These are phyloP conservation scores for Cheilosia impressa DNA, from an alignment of 2,888 invertebrate genomes.

Conservation along the genomic window DNA sequence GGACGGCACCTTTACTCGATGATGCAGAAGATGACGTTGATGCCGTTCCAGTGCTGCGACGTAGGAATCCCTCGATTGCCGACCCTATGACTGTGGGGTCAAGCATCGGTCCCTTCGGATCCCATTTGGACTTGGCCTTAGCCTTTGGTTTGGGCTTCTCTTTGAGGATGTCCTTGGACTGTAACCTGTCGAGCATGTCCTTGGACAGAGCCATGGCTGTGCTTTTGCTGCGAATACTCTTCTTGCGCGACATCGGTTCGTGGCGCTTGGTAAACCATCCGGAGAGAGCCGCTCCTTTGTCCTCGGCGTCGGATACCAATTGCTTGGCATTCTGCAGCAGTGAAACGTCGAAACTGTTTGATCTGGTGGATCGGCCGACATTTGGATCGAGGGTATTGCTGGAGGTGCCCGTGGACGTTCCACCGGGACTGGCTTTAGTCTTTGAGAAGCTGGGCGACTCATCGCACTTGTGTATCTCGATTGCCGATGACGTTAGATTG, in stretches of 20 bases:
- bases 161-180: slow-evolving; percentile 84
- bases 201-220: slow-evolving; percentile 84
- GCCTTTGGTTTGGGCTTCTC: slow-evolving; percentile 83
- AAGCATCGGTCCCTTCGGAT: slow-evolving; percentile 86
- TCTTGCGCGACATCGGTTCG: slow-evolving; percentile 89
- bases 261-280: slow-evolving; percentile 92
- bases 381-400: slow-evolving; percentile 81
- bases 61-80: slow-evolving; percentile 92
- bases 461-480: slow-evolving; percentile 90
- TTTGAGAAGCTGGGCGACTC: slow-evolving; percentile 80
- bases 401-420: slow-evolving; percentile 49
- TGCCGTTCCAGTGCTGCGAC: slow-evolving; percentile 84
- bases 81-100: slow-evolving; percentile 92
- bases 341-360: slow-evolving; percentile 93
- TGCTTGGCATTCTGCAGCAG: slow-evolving; percentile 86
- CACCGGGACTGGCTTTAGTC: slow-evolving; percentile 74
- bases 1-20: slow-evolving; percentile 82
- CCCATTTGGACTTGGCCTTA: slow-evolving; percentile 81
- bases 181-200: slow-evolving; percentile 86
- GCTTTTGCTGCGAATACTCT: slow-evolving; percentile 85
- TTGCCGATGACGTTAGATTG: slow-evolving; percentile 90
- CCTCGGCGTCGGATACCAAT: slow-evolving; percentile 83
- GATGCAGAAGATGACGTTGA: slow-evolving; percentile 80
- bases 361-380: slow-evolving; percentile 87
- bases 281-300: slow-evolving; percentile 85